Conservation (phyloP, 2,888 invertebrate genomes). For the Aromia moschata region DNA sequence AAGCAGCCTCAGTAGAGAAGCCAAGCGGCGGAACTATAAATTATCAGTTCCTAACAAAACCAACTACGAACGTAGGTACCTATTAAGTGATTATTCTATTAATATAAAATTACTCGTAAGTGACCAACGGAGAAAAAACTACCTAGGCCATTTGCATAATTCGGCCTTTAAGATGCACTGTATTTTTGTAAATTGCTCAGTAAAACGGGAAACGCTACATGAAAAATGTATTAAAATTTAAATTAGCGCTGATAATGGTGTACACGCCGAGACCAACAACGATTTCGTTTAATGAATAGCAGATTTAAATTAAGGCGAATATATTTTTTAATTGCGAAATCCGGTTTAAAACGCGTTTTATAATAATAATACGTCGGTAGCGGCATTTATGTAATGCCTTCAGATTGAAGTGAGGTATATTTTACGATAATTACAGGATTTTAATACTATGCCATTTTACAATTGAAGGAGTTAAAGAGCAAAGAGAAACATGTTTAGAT, state of each 20-base stretch:
- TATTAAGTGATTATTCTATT: not conserved
- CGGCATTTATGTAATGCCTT: not conserved
- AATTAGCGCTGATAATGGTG: not conserved
- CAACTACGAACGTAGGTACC: not conserved
- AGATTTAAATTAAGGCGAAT: no score
- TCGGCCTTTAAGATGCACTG: not conserved
- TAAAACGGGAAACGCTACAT: not conserved
- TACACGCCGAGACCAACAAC: not conserved
- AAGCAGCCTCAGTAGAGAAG: no score
- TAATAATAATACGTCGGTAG: not conserved
- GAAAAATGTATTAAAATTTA: no score
- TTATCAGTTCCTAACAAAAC: not conserved
- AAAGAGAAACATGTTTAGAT: no score
- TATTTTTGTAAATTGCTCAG: not conserved
- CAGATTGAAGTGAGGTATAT: not conserved
- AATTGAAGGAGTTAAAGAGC: no score
- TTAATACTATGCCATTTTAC: no score
- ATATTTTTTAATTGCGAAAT: not conserved
- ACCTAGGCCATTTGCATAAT: not conserved
- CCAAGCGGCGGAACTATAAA: no score
- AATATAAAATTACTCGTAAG: not conserved
- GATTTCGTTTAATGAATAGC: not conserved
- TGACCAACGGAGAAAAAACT: not conserved
- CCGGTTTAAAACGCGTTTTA: not conserved
- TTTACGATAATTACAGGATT: no score